Conservation (phyloP, 2,113 vertebrate species). For the Pachycephala philippinensis region DNA sequence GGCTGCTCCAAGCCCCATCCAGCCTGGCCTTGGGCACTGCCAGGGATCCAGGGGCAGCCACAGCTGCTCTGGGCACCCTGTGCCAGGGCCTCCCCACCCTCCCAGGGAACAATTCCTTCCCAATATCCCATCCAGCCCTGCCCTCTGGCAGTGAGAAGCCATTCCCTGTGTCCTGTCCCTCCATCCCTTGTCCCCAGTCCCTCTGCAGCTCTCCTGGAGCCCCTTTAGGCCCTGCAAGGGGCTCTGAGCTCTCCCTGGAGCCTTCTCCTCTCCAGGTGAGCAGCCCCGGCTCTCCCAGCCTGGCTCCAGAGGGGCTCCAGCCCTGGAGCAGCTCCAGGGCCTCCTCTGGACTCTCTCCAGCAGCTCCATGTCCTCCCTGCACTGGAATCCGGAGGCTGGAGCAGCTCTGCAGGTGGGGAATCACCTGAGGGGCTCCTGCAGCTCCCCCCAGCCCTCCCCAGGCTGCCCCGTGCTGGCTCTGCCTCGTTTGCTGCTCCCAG, state of each 20-base stretch:
- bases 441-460: not conserved
- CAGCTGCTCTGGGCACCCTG: not conserved
- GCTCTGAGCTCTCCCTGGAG: not conserved
- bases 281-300: not conserved
- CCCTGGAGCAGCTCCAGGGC: fast-evolving
- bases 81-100: not conserved
- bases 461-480: not conserved
- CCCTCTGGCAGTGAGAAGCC: too few relatives aligned
- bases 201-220: not conserved
- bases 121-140: not conserved
- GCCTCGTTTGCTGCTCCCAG: not conserved
- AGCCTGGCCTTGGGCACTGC: not conserved
- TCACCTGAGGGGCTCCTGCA: not conserved
- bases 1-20: not conserved
- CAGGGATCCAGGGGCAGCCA: not conserved
- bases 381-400: not conserved
- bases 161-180: too few relatives aligned
- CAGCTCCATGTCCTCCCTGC: not conserved
- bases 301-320: not conserved
- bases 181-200: too few relatives aligned
- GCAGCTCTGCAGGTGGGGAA: not conserved
- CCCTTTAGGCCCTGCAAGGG: not conserved
- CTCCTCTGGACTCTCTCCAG: not conserved
- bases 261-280: not conserved
- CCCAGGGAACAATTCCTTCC: not conserved